Conservation (phyloP, 1,140 invertebrate species). For the Trichonephila inaurata region DNA sequence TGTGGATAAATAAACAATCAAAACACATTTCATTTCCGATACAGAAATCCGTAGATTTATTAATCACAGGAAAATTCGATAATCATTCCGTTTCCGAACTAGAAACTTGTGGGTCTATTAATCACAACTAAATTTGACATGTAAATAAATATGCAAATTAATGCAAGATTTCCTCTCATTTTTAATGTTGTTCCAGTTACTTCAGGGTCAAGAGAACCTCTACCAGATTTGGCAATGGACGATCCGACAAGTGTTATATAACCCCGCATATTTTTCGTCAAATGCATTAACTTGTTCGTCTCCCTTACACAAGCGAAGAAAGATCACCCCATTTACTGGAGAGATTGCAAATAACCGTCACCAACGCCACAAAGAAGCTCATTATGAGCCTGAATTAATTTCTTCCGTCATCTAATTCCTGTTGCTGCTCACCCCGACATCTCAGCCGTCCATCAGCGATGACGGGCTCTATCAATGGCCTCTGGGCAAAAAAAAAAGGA, state of each 20-base stretch:
- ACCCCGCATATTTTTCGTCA: too few relatives aligned
- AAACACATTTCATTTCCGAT: too few relatives aligned
- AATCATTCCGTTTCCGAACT: too few relatives aligned
- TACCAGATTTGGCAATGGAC: not conserved
- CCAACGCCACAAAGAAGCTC: not conserved
- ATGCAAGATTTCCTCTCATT: too few relatives aligned
- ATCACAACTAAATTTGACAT: too few relatives aligned
- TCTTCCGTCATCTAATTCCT: slow-evolving; percentile 30
- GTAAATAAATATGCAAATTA: too few relatives aligned
- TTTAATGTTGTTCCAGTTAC: not conserved
- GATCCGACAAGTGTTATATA: too few relatives aligned
- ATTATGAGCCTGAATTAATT: slow-evolving; percentile 15
- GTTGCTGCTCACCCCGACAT: slow-evolving; percentile 14
- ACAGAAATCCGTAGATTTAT: too few relatives aligned
- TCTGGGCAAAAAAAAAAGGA: not conserved
- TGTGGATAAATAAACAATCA: too few relatives aligned
- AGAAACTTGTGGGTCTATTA: too few relatives aligned
- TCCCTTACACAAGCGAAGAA: not conserved
- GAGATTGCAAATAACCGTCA: slow-evolving; percentile 17
- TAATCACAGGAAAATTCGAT: too few relatives aligned
- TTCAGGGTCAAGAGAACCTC: not conserved
- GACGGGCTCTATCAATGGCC: not conserved
- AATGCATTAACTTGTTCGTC: too few relatives aligned
- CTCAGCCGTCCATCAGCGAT: not conserved
- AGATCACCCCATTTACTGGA: not conserved